Base-by-base conservation (phyloP, 2,888 invertebrate genomes). In the Bombylius major region DNA sequence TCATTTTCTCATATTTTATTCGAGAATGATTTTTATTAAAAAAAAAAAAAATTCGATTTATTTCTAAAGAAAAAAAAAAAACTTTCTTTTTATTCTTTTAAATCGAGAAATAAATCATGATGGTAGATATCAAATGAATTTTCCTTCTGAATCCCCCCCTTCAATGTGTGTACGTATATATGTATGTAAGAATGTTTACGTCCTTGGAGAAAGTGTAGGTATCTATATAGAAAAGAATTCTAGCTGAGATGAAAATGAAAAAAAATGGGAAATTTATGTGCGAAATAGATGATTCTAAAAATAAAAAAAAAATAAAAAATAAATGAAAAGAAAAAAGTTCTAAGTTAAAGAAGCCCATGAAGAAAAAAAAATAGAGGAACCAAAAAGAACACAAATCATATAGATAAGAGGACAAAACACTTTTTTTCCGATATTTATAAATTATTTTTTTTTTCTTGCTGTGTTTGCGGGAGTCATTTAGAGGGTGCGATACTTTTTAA, bases 331-430 rank as follows among this genome's bases (percentile, higher is more conserved):
- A 36, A 36, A 47, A 51, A 23, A 23, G 23, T 23, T 23, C 23
- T 23, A 23, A 42, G 39, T 42, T 42, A 32, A 45, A 51, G 47
- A 46, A 55, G 55, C 50, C 50, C 50, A 50, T 13, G 36, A 32
- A 55, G 56, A 47, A 54, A 56, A 56, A 59, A 58, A 42, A 42
- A 8, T 42, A 42, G 4, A 42, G 39, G 39, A 42, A 42, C 39
- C 4, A 56, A 56, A 66, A 67, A 65, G 67, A 67, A 66, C 71
- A 71, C 71, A 71, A 72, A 71, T 71, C 72, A 72, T 70, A 69
- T 67, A 71, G 71, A 72, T 71, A 71, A 71, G 69, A 70, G 67
- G 65, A 67, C 59, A 60, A 69, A 70, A 72, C 56, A 59, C 7
- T 42, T 59, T 59, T 57, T 57, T 57, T 57, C 54, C 55, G 49